Percentiles rank a stretch among this genome's conserved stretches.
These are phyloP conservation scores for Ophion obscuratus DNA, from an alignment of 2,888 invertebrate species.

Conservation along the genomic window DNA sequence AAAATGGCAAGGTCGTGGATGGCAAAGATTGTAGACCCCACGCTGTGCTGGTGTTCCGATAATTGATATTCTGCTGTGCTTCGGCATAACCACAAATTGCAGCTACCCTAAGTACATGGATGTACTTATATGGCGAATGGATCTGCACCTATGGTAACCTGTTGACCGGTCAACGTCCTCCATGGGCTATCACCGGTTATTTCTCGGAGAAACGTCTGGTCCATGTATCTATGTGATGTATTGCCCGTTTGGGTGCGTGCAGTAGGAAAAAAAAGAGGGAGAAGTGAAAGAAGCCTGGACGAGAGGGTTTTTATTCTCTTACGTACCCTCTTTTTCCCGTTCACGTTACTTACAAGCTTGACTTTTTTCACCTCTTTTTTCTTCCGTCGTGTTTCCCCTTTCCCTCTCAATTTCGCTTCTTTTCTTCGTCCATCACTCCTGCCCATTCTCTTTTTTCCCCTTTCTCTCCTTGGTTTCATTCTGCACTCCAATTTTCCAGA, in stretches of 20 bases:
- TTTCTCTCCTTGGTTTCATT: slow-evolving; percentile 31
- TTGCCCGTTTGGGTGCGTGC: not conserved
- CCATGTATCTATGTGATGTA: not conserved
- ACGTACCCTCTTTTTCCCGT: slow-evolving; percentile 14
- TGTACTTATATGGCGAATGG: not conserved
- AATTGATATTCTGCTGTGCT: not conserved
- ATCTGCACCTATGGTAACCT: slow-evolving; percentile 13
- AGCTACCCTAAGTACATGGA: not conserved
- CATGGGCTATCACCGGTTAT: not conserved
- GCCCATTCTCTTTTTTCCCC: slow-evolving; percentile 1
- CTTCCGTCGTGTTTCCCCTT: not conserved
- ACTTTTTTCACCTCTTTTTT: slow-evolving; percentile 14
- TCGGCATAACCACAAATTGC: not conserved
- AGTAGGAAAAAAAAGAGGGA: not conserved
- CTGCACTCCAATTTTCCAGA: slow-evolving; percentile 30
- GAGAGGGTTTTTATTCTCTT: slow-evolving; percentile 19
- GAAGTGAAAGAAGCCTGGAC: slow-evolving; percentile 13
- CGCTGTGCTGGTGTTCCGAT: not conserved
- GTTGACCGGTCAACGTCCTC: slow-evolving; percentile 13
- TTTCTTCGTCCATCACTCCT: slow-evolving; percentile 3
- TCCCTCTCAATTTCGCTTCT: slow-evolving; percentile 10
- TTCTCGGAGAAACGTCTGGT: not conserved
- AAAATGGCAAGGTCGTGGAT: not conserved
- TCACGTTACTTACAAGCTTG: slow-evolving; percentile 12
- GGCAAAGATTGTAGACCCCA: not conserved